These are phyloP conservation scores for Drosophila oshimai DNA, from an alignment of 1,140 invertebrate species.

Conservation along the genomic window DNA sequence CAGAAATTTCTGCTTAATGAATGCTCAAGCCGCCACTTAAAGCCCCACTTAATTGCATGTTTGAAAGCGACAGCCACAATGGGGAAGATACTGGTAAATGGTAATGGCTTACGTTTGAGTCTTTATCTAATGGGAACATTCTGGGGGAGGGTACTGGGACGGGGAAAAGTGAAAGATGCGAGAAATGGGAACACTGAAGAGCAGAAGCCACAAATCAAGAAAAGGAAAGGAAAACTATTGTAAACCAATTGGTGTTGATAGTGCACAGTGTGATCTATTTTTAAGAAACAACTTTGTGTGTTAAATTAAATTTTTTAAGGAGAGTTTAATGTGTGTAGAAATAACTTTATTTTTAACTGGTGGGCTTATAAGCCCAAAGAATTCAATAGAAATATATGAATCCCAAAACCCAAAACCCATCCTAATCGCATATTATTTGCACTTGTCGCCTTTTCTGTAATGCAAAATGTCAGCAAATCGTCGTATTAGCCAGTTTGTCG, in stretches of 20 bases:
- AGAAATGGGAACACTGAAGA: neutral
- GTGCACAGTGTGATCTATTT: no score
- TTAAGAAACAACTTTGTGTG: no score
- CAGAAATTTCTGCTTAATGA: slow-evolving; percentile 3
- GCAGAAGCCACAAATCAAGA: slow-evolving; percentile 9
- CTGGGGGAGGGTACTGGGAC: neutral
- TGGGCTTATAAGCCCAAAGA: no score
- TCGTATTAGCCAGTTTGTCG: neutral
- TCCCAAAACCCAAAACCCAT: neutral
- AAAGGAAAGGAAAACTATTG: neutral
- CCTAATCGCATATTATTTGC: neutral
- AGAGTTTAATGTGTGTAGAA: no score
- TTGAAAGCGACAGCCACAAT: neutral
- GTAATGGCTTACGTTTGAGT: slow-evolving; percentile 14
- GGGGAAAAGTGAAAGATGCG: slow-evolving; percentile 30
- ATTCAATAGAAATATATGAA: no score
- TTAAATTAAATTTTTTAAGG: no score
- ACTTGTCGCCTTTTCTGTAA: neutral
- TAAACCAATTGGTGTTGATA: neutral
- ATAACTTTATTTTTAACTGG: no score
- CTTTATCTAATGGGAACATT: slow-evolving; percentile 36
- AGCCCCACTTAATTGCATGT: slow-evolving; percentile 29
- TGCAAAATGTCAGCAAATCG: neutral
- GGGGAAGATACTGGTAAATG: slow-evolving; percentile 12
- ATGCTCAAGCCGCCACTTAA: slow-evolving; percentile 4